Conservation (phyloP, 2,113 vertebrate species). For the Neotoma lepida region DNA sequence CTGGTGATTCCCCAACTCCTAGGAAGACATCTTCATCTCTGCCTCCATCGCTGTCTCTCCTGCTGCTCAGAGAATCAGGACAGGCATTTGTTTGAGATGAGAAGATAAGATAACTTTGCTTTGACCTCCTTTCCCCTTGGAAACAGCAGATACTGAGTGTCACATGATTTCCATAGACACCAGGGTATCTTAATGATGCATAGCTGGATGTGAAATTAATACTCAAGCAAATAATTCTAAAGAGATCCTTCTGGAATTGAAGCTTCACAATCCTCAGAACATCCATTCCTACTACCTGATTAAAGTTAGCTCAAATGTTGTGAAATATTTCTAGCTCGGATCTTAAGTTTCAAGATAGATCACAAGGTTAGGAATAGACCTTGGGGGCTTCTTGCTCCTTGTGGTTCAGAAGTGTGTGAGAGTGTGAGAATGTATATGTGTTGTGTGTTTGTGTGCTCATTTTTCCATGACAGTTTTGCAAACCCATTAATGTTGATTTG, state of each 20-base stretch:
- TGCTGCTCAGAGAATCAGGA: neutral
- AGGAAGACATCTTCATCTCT: too few species aligned
- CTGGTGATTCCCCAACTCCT: neutral
- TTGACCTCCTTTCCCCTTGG: neutral
- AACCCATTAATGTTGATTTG: neutral
- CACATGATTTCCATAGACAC: neutral
- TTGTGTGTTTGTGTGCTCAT: neutral
- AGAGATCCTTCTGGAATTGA: neutral
- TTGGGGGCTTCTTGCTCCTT: neutral
- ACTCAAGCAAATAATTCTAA: neutral
- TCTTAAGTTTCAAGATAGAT: neutral
- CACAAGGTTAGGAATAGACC: neutral
- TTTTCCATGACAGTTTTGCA: neutral
- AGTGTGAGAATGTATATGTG: too few species aligned
- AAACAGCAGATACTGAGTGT: neutral
- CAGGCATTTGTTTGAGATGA: neutral
- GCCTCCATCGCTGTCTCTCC: too few species aligned
- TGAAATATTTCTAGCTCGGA: neutral
- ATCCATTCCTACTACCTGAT: neutral
- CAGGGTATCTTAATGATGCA: neutral
- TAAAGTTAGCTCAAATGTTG: neutral
- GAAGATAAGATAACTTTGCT: neutral
- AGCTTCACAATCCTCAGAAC: neutral
- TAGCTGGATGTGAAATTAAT: neutral
- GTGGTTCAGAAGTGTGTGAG: neutral